Conservation (phyloP, 2,113 vertebrate genomes). For the Antechinus flavipes region DNA sequence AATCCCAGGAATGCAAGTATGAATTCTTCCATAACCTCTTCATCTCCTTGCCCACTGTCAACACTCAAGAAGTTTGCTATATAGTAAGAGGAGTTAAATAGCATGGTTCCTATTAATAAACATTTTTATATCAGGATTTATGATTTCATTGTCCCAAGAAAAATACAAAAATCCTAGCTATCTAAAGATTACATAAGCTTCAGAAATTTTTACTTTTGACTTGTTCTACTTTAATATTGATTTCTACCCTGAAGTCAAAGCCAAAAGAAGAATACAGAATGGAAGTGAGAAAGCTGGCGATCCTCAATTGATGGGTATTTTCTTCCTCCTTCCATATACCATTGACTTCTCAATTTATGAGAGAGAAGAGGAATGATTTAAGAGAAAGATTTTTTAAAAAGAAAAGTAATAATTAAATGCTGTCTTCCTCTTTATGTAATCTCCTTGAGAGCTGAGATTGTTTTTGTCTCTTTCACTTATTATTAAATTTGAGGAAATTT, state of each 20-base stretch:
- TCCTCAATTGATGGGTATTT: not conserved
- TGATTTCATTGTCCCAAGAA: not conserved
- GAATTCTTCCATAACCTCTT: not conserved
- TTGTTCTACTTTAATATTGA: not conserved
- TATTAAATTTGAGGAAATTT: not conserved
- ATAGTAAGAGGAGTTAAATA: not conserved
- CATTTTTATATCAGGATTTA: not conserved
- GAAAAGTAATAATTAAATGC: not conserved
- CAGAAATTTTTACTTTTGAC: not conserved
- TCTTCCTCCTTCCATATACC: not conserved
- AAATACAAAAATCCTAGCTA: not conserved
- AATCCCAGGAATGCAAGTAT: not conserved
- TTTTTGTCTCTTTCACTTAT: not conserved
- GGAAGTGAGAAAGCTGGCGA: not conserved
- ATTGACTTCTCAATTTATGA: not conserved
- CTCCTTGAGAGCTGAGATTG: not conserved
- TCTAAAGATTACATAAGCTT: not conserved
- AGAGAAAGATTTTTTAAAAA: not conserved
- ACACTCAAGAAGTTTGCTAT: not conserved
- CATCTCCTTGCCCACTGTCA: not conserved
- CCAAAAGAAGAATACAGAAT: not conserved
- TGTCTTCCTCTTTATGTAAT: not conserved
- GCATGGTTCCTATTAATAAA: not conserved
- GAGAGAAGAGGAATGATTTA: not conserved
- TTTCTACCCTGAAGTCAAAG: not conserved